Conservation (phyloP, 2,888 invertebrate species). For the Tenthredo distinguenda region DNA sequence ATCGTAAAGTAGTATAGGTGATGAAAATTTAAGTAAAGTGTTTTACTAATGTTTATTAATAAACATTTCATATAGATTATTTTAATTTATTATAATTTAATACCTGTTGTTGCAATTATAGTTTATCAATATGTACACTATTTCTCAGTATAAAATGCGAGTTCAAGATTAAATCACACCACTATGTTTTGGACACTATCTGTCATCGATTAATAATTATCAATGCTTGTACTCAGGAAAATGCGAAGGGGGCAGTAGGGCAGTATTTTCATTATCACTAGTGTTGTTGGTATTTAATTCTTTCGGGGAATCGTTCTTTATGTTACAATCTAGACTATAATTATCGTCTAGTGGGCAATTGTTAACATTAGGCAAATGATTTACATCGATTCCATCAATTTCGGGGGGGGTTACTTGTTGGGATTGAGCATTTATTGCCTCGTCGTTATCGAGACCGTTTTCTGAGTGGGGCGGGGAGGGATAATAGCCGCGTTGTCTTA, state of each 20-base stretch:
- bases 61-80: slow-evolving; percentile 76
- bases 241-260: slow-evolving; percentile 75
- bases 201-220: slow-evolving; percentile 76
- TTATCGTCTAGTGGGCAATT: slow-evolving; percentile 75
- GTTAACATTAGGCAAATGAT: slow-evolving; percentile 75
- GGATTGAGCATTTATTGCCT: slow-evolving; percentile 74
- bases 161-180: slow-evolving; percentile 76
- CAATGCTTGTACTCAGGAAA: slow-evolving; percentile 77
- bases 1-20: background rate
- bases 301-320: slow-evolving; percentile 72
- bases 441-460: slow-evolving; percentile 70
- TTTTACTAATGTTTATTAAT: slow-evolving; percentile 77
- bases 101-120: slow-evolving; percentile 72
- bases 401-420: slow-evolving; percentile 70
- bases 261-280: slow-evolving; percentile 77
- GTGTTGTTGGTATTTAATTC: slow-evolving; percentile 74
- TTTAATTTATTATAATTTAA: slow-evolving; percentile 74
- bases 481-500: slow-evolving; percentile 72
- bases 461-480: slow-evolving; percentile 71
- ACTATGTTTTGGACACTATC: slow-evolving; percentile 74
- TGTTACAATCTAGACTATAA: slow-evolving; percentile 76
- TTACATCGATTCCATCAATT: slow-evolving; percentile 72
- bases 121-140: slow-evolving; percentile 77
- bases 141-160: slow-evolving; percentile 76
- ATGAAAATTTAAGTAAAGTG: slow-evolving; percentile 62